Evolutionary conservation across 2,113 vertebrate species (phyloP).

Genomic region (Etheostoma spectabile): DNA sequence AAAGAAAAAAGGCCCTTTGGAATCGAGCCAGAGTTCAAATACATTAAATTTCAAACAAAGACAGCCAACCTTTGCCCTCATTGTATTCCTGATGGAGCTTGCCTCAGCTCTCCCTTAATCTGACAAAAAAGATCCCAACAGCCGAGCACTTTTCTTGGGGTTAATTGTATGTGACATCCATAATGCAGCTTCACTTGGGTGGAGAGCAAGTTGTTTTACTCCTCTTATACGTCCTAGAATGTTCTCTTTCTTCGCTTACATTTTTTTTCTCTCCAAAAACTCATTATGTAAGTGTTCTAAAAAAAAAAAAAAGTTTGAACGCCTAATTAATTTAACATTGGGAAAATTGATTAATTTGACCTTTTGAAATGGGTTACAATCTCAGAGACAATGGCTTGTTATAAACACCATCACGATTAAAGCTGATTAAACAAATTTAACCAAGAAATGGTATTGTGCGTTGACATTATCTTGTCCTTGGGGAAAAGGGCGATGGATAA

Average conservation of each 20-base stretch:
- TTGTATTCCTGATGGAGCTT: constrained; percentile 43
- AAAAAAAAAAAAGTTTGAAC: constrained; percentile 45
- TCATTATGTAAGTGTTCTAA: constrained; percentile 35
- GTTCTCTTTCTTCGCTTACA: not conserved
- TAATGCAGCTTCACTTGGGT: constrained; percentile 36
- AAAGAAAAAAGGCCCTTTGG: constrained; percentile 1
- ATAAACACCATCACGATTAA: constrained; percentile 52
- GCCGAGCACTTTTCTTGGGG: constrained; percentile 58
- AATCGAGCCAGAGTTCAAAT: constrained; percentile 49
- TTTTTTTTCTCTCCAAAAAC: too few species aligned
- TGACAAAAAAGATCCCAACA: constrained; percentile 53
- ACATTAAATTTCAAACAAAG: constrained; percentile 52
- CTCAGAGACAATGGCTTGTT: constrained; percentile 3
- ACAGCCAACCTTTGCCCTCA: constrained; percentile 49
- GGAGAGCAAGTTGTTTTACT: constrained; percentile 36
- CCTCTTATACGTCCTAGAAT: not conserved
- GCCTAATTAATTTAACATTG: constrained; percentile 54
- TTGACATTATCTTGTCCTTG: constrained; percentile 16
- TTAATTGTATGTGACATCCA: constrained; percentile 76
- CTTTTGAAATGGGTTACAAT: constrained; percentile 46
- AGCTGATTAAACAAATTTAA: constrained; percentile 46
- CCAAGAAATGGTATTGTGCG: constrained; percentile 17
- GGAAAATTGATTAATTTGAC: constrained; percentile 63
- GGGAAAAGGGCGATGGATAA: not conserved
- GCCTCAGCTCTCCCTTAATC: constrained; percentile 53